Evolutionary conservation across 2,888 invertebrate genomes (phyloP).

Genomic region (Cistogaster globosa): DNA sequence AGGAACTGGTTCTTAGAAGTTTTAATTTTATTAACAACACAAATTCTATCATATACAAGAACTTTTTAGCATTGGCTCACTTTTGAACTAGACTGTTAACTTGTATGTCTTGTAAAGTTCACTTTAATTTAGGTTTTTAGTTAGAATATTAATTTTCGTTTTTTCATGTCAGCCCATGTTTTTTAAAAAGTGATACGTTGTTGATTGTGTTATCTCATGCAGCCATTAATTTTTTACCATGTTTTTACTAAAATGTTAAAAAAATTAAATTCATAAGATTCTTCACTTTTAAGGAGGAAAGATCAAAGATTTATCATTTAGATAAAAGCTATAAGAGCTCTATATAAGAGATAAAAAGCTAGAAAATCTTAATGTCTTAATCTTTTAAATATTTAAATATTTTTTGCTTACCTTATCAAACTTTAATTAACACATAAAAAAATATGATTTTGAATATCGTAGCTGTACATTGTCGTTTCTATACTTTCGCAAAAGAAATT

Average conservation of each 20-base stretch:
- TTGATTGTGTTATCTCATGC: neutral
- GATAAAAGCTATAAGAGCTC: neutral
- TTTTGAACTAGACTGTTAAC: too few species aligned
- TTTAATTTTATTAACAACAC: too few species aligned
- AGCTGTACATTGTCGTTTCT: neutral
- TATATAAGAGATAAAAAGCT: slow-evolving; percentile 12
- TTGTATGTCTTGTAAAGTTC: too few species aligned
- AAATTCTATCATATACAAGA: too few species aligned
- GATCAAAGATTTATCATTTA: slow-evolving; percentile 61
- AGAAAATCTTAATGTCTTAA: slow-evolving; percentile 13
- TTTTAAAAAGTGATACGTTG: slow-evolving; percentile 14
- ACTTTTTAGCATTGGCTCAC: too few species aligned
- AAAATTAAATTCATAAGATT: slow-evolving; percentile 60
- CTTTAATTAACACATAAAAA: neutral
- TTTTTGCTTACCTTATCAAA: slow-evolving; percentile 2
- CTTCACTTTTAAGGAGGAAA: neutral
- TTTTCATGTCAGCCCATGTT: slow-evolving; percentile 13
- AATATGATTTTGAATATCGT: too few species aligned
- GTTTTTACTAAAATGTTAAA: neutral
- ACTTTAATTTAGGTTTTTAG: slow-evolving; percentile 1
- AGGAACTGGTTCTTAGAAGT: too few species aligned
- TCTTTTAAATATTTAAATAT: slow-evolving; percentile 33
- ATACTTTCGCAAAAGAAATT: slow-evolving; percentile 1
- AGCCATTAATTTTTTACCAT: slow-evolving; percentile 8
- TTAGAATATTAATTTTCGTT: neutral